Evolutionary conservation across 2,113 vertebrate genomes (phyloP), one percentile per base, ranked within the genome.

Genomic region (Arizona elegans): DNA sequence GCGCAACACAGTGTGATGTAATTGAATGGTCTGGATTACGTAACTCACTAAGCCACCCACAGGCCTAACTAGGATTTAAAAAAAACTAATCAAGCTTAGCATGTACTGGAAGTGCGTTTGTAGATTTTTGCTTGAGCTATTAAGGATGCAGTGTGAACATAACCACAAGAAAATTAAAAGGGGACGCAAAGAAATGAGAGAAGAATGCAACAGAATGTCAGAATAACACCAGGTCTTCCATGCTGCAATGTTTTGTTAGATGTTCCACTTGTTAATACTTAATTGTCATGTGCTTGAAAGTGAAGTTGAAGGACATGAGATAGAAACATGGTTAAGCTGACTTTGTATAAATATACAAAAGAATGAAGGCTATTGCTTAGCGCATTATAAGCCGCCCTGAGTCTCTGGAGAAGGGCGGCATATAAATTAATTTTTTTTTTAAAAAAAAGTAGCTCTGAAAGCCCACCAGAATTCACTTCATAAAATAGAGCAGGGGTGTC

Each of bases 381-480:
- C 38, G 38, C 38, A 38, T 38, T 38, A 1, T 38, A 38, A 38
- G 38, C 38, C 38, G 38, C 38, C 38, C 38, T 38, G 38, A 38
- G 38, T 38, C 38, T 38, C 38, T 1, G 38, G 38, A 38, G 38
- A 38, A 38, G 38, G 38, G 38, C 38, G 38, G 38, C 38, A 38
- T 38, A 38, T 38, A 38, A 38, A 38, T 38, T 1, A 38, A 38
- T 1, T 38, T n/a, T n/a, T n/a, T n/a, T n/a, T n/a, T n/a, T 38
- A 38, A 38, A 38, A 38, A 38, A 38, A 38, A 38, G 38, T 38
- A n/a, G 75, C 62, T 75, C 54, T 47, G 88, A 92, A 88, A 29
- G 70, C 86, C 33, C 11, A 92, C 55, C 70, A 89, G 43, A 81
- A 75, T n/a, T 89, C 52, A 92, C 59, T 81, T 89, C 91, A 87